A percentile compares a stretch with the other conserved stretches of the same genome.
Conservation (phyloP, 2,888 invertebrate species). For the Lasius fuliginosus region DNA sequence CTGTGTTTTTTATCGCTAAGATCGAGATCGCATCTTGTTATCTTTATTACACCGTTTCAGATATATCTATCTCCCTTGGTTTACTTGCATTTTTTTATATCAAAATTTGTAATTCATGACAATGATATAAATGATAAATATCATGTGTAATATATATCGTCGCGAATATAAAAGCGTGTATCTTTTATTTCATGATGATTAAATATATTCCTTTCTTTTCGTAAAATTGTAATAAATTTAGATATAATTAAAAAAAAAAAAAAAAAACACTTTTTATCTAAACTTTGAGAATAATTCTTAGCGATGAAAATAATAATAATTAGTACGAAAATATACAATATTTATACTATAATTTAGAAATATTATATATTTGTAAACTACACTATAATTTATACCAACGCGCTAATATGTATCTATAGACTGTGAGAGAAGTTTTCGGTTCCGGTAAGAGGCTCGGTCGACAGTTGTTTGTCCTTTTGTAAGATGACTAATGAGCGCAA, state of each 20-base stretch:
- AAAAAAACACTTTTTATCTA: neutral
- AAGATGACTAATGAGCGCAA: conserved; percentile 74
- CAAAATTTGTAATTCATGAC: conserved; percentile 8
- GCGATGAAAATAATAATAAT: neutral
- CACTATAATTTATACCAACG: neutral
- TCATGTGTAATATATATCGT: neutral
- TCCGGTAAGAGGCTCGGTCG: neutral
- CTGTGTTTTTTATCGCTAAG: conserved; percentile 41
- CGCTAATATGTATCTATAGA: neutral
- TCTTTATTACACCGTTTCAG: conserved; percentile 9
- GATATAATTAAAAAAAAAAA: neutral
- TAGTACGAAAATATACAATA: neutral
- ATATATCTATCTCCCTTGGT: neutral
- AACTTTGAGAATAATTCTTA: neutral
- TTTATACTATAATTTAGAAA: neutral
- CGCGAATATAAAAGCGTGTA: neutral
- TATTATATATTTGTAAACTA: neutral
- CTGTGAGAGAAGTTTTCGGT: neutral
- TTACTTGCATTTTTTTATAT: neutral
- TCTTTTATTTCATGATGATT: neutral
- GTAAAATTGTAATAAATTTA: neutral
- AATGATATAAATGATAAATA: conserved; percentile 10
- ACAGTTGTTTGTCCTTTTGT: conserved; percentile 15
- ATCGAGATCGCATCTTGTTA: conserved; percentile 50
- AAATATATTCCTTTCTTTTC: neutral